Percentiles rank a stretch among this genome's conserved stretches.
phyloP scores from a whole-genome alignment of 2,113 vertebrate species.

The Indicator maculatus region DNA sequence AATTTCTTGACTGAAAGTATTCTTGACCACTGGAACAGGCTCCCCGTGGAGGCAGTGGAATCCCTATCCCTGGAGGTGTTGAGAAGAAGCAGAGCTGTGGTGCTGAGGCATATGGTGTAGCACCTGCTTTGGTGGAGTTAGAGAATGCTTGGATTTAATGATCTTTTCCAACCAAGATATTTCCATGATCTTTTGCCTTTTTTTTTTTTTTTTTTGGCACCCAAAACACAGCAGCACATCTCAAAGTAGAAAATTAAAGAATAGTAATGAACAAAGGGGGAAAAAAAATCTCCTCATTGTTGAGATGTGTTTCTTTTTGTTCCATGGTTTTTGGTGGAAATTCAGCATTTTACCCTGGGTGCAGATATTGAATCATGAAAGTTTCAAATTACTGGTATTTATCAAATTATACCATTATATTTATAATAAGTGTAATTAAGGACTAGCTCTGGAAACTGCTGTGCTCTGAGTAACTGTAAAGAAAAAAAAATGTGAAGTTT shows the following conservation, averaged over 20 bases:
- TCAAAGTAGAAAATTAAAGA: not conserved
- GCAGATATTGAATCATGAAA: not conserved
- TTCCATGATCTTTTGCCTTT: not conserved
- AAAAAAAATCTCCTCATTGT: not conserved
- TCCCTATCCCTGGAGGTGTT: too few species aligned
- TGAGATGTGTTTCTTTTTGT: not conserved
- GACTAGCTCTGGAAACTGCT: constrained; percentile 11
- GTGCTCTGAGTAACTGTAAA: not conserved
- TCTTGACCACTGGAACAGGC: too few species aligned
- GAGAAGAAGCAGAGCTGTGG: too few species aligned
- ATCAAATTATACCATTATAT: constrained; percentile 47
- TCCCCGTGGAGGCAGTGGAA: too few species aligned
- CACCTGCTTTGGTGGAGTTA: too few species aligned
- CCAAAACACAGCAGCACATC: not conserved
- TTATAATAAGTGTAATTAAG: not conserved
- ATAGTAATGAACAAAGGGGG: not conserved
- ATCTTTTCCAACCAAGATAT: too few species aligned
- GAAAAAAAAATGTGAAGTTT: not conserved
- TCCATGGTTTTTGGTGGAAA: not conserved
- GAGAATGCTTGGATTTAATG: too few species aligned
- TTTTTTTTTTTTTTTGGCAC: not conserved
- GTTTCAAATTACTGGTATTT: constrained; percentile 54
- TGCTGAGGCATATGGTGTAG: too few species aligned
- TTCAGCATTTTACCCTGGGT: constrained; percentile 1
- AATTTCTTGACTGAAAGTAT: too few species aligned